Conservation (phyloP, 1,140 invertebrate genomes). For the Drosophila subpulchrella region DNA sequence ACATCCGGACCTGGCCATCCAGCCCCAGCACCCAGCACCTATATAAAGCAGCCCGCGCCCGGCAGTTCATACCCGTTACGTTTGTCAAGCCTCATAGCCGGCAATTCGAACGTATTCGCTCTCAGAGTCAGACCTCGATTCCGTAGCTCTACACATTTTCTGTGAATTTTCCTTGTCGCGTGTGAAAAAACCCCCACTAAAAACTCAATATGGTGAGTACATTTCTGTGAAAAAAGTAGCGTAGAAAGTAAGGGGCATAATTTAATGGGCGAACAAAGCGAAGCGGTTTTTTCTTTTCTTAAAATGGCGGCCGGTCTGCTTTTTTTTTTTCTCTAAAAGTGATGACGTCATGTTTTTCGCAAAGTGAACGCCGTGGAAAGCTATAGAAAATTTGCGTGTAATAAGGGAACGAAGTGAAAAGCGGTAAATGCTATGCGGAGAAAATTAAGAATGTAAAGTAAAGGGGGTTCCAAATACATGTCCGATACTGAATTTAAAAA, state of each 20-base stretch:
- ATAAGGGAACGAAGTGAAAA: not conserved
- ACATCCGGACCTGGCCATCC: not conserved
- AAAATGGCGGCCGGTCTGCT: conserved; percentile 25
- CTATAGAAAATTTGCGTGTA: not conserved
- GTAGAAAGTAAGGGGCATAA: not conserved
- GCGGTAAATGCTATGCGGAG: not conserved
- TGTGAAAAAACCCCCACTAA: conserved; percentile 52
- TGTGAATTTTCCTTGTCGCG: conserved; percentile 63
- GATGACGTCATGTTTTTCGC: conserved; percentile 58
- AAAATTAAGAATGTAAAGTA: no score
- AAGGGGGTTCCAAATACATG: not conserved
- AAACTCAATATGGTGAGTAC: conserved; percentile 73
- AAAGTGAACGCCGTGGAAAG: not conserved
- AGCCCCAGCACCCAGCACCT: conserved; percentile 31
- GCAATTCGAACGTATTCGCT: conserved; percentile 72
- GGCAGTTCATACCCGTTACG: conserved; percentile 49
- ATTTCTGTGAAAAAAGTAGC: not conserved
- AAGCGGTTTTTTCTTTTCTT: not conserved
- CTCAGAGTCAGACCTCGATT: conserved; percentile 49
- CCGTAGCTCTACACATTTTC: conserved; percentile 51
- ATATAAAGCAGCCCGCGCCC: conserved; percentile 59
- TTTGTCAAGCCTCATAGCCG: conserved; percentile 79
- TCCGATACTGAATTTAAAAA: no score
- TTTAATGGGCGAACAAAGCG: not conserved
- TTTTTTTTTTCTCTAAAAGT: conserved; percentile 1